These are phyloP conservation scores for Osmerus mordax DNA, from an alignment of 2,113 vertebrate genomes.

Conservation along the genomic window DNA sequence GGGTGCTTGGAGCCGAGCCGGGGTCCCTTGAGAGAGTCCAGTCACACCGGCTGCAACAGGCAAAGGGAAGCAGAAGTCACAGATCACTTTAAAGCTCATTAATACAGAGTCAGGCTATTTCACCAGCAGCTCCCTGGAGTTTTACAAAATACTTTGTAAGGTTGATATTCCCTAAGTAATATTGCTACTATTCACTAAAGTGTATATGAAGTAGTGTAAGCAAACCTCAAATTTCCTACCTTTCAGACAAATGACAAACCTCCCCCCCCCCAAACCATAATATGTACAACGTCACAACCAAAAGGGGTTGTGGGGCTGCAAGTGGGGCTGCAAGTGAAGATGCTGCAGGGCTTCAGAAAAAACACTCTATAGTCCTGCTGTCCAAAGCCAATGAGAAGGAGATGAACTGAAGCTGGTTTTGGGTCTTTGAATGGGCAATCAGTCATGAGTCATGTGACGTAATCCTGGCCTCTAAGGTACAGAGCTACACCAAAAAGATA, in stretches of 20 bases:
- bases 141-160: constrained; percentile 47
- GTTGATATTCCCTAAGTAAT: constrained; percentile 46
- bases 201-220: neutral
- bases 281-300: too few relatives aligned
- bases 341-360: too few relatives aligned
- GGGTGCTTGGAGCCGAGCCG: constrained; percentile 53
- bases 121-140: constrained; percentile 34
- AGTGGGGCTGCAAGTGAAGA: too few relatives aligned
- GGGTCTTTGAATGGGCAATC: too few relatives aligned
- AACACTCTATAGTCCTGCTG: too few relatives aligned
- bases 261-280: neutral
- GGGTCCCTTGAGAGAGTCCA: constrained; percentile 47
- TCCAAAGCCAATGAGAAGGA: too few relatives aligned
- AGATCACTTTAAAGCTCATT: constrained; percentile 63
- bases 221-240: constrained; percentile 37
- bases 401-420: too few relatives aligned
- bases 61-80: constrained; percentile 51
- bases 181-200: constrained; percentile 42
- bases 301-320: too few relatives aligned
- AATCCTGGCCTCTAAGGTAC: constrained; percentile 23
- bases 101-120: constrained; percentile 53
- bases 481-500: constrained; percentile 11
- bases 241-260: constrained; percentile 6
- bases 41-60: constrained; percentile 50
- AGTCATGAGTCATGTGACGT: too few relatives aligned